These are phyloP conservation scores for Cynodonichthys magdalenae DNA, from an alignment of 2,797 vertebrate genomes.

Conservation along the genomic window DNA sequence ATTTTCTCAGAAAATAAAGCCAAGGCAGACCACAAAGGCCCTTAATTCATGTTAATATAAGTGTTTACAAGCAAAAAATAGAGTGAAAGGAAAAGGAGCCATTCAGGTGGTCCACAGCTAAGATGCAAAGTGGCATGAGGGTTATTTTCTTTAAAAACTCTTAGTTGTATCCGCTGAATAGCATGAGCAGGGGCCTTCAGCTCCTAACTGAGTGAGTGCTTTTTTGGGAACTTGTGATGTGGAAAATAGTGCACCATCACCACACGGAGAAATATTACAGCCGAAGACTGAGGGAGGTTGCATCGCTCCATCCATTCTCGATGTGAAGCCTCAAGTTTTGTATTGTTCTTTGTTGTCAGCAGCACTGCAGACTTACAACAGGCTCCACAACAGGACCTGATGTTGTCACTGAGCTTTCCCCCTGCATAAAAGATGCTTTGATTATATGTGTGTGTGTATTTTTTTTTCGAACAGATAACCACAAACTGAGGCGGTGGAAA, in stretches of 20 bases:
- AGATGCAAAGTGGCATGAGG: conserved; percentile 11
- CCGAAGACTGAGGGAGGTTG: conserved; percentile 36
- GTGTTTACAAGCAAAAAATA: conserved; percentile 34
- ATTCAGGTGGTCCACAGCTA: conserved; percentile 13
- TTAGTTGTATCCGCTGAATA: conserved; percentile 43
- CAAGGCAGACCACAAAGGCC: conserved; percentile 26
- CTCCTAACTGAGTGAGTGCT: conserved; percentile 30
- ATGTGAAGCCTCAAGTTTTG: conserved; percentile 52
- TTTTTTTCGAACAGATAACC: conserved; percentile 12
- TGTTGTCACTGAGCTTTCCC: conserved; percentile 54
- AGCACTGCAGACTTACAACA: conserved; percentile 45
- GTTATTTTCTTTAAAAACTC: conserved; percentile 44
- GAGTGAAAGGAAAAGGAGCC: conserved; percentile 28
- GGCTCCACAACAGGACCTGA: conserved; percentile 33
- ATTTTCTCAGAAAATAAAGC: conserved; percentile 33
- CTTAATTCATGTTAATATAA: conserved; percentile 40
- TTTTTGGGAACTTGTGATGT: conserved; percentile 62
- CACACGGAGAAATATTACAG: conserved; percentile 59
- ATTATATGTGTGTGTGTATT: background rate
- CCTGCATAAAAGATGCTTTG: conserved; percentile 30
- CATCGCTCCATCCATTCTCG: conserved; percentile 52
- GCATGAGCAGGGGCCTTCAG: conserved; percentile 45
- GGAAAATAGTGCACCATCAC: conserved; percentile 68
- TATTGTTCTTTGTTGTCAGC: conserved; percentile 55
- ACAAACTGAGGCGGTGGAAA: conserved; percentile 10